Evolutionary conservation across 2,888 invertebrate species (phyloP).

Genomic region (Hylaea fasciaria): DNA sequence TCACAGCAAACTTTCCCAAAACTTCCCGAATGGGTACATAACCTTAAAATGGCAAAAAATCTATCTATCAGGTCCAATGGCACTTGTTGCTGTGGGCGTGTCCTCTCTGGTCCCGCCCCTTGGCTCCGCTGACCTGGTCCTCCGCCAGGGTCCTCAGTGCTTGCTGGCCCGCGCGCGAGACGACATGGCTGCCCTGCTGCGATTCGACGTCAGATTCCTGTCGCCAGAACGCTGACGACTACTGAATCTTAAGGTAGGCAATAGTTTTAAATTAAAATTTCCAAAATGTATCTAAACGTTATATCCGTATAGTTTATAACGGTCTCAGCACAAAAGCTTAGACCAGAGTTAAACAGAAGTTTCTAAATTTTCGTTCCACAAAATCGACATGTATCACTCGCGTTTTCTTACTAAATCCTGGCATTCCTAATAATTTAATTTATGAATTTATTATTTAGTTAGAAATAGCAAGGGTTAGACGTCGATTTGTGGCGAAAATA

Average conservation of each 20-base stretch:
- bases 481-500: no score
- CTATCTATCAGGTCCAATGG: conserved; percentile 37
- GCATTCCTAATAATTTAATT: no score
- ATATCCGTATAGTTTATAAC: neutral
- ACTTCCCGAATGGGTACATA: conserved; percentile 14
- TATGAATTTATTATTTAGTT: no score
- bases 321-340: no score
- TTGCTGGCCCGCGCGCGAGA: conserved; percentile 37
- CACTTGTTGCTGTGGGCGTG: conserved; percentile 78
- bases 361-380: no score
- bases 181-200: conserved; percentile 74
- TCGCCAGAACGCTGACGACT: conserved; percentile 85
- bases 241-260: conserved; percentile 77
- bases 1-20: neutral
- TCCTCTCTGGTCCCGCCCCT: conserved; percentile 51
- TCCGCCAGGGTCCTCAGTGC: conserved; percentile 33
- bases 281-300: no score
- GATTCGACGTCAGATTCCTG: conserved; percentile 78
- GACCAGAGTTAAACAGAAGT: no score
- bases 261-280: no score
- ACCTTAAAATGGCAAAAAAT: conserved; percentile 24
- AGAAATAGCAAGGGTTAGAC: no score
- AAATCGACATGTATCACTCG: no score
- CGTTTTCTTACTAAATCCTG: no score
- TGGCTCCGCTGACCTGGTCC: conserved; percentile 31